Evolutionary conservation across 2,888 invertebrate species (phyloP).

Genomic region (Lypha dubia): DNA sequence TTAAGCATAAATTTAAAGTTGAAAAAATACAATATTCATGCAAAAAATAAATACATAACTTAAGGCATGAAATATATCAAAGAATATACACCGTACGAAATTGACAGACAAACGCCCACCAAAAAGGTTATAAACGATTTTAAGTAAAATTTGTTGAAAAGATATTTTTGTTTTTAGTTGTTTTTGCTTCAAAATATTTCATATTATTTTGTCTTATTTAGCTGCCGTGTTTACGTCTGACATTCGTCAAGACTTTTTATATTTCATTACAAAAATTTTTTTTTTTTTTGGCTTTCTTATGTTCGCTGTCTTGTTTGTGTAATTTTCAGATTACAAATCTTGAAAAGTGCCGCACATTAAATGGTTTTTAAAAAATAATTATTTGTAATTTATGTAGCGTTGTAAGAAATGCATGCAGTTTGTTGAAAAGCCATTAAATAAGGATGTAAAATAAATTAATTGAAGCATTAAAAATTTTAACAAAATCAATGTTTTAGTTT

Average conservation of each 20-base stretch:
- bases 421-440: too few relatives aligned
- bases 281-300: not conserved
- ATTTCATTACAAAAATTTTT: not conserved
- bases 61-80: constrained; percentile 17
- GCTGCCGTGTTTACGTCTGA: constrained; percentile 2
- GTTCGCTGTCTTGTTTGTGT: not conserved
- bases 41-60: constrained; percentile 28
- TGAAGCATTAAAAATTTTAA: too few relatives aligned
- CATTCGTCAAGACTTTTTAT: too few relatives aligned
- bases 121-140: not conserved
- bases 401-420: not conserved
- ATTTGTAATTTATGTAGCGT: constrained; percentile 47
- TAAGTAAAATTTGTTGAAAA: not conserved
- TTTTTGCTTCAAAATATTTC: not conserved
- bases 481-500: too few relatives aligned
- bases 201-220: constrained; percentile 2
- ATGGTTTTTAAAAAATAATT: constrained; percentile 50
- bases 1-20: constrained; percentile 24
- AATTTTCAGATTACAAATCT: constrained; percentile 40
- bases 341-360: constrained; percentile 57
- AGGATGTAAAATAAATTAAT: too few relatives aligned
- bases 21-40: constrained; percentile 8
- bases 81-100: constrained; percentile 11
- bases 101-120: constrained; percentile 2
- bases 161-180: too few relatives aligned